Evolutionary conservation across 1,140 invertebrate species (phyloP), one percentile per base, ranked within the genome.

Genomic region (Drosophila suzukii): DNA sequence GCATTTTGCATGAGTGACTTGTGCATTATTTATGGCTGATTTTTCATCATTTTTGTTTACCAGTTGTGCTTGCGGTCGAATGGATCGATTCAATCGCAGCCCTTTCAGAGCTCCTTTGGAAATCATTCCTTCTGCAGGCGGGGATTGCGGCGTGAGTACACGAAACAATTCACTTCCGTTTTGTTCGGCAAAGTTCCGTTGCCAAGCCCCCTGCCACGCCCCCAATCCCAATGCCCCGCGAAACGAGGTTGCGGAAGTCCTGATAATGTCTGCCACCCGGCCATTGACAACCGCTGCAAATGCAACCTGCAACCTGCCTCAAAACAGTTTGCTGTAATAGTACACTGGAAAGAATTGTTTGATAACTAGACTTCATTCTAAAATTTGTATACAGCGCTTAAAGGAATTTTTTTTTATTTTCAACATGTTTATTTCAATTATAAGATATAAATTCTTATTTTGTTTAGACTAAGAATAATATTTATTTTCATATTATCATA

Each of bases 221-320:
- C 44, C 32, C 46, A 20, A 36, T 12, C 6, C 27, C 34, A n/a
- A 17, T 17, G 8, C 12, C 34, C 17, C 61, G 32, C 39, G 20
- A 24, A 47, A 15, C 55, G 43, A 11, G 65, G 65, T 56, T 71
- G 51, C 67, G 39, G 47, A 47, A 60, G 53, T 43, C n/a, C 67
- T 61, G 80, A 82, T 83, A 79, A 63, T 79, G 76, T 84, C 81
- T 83, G 80, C 47, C 67, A 70, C 15, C 47, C 62, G 55, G 20
- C 65, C 65, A 86, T 75, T 78, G 78, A 78, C 61, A 86, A 78
- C 71, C 49, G 75, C 59, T 46, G 59, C 46, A 56, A 75, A 32
- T 57, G 60, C 61, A 58, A 55, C 46, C 13, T 44, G 61, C 49
- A 67, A 39, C 67, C 51, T 30, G 30, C 63, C 59, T 17, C 55